Evolutionary conservation across 2,888 invertebrate species (phyloP).

Genomic region (Piscicola geometra): DNA sequence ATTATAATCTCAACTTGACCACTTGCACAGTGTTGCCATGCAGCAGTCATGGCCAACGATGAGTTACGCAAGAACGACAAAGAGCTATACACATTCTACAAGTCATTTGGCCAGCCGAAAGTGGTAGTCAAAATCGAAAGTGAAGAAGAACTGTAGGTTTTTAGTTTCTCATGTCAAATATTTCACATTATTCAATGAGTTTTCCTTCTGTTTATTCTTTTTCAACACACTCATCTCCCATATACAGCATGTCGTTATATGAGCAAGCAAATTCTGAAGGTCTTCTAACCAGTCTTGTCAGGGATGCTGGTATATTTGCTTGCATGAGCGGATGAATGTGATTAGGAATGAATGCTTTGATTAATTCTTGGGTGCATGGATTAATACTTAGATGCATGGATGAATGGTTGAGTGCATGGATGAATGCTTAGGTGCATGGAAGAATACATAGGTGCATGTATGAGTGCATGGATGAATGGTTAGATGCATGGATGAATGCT

Average conservation of each 20-base stretch:
- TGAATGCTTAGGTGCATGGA: too few species aligned
- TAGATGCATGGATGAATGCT: too few species aligned
- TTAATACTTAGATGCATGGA: too few species aligned
- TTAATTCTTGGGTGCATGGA: too few species aligned
- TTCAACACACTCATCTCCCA: too few species aligned
- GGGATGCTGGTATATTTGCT: constrained; percentile 7
- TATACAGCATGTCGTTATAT: neutral
- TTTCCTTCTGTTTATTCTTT: neutral
- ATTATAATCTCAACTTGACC: neutral
- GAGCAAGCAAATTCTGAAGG: constrained; percentile 60
- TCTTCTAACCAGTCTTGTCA: constrained; percentile 53
- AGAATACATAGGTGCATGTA: too few species aligned
- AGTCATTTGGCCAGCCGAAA: constrained; percentile 75
- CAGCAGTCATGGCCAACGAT: constrained; percentile 80
- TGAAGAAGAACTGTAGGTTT: constrained; percentile 58
- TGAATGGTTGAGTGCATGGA: too few species aligned
- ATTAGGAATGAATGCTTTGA: too few species aligned
- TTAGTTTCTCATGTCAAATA: neutral
- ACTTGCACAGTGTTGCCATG: constrained; percentile 83
- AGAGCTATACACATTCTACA: constrained; percentile 66
- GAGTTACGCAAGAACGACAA: constrained; percentile 65
- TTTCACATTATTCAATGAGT: neutral
- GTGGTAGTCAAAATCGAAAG: constrained; percentile 76
- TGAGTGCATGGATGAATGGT: too few species aligned
- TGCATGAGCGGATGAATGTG: too few species aligned